A percentile compares a stretch with the other conserved stretches of the same genome.
phyloP scores from a whole-genome alignment of 1,140 invertebrate species.

The Pseudomyrmex pallidus region DNA sequence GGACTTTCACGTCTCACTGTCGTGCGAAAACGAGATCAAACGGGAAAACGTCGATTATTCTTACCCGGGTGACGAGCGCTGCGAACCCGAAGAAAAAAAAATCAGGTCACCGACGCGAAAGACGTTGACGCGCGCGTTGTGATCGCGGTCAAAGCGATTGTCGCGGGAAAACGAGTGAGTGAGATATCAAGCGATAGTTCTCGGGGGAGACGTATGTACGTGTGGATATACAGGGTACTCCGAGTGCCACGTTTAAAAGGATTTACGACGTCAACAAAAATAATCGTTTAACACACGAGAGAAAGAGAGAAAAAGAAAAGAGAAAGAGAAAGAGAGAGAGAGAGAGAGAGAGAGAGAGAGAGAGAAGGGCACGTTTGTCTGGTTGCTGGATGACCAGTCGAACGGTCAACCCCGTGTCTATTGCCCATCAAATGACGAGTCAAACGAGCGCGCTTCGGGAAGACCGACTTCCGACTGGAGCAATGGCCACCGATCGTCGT shows the following conservation, averaged over 20 bases:
- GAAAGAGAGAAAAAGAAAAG: not conserved
- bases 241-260: conserved; percentile 71
- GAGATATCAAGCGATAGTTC: conserved; percentile 76
- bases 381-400: conserved; percentile 66
- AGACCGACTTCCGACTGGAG: conserved; percentile 67
- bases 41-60: not conserved
- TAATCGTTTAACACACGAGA: conserved; percentile 75
- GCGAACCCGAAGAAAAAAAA: not conserved
- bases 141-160: conserved; percentile 64
- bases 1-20: not conserved
- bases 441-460: conserved; percentile 65
- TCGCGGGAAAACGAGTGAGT: conserved; percentile 62
- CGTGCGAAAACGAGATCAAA: conserved; percentile 8
- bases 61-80: not conserved
- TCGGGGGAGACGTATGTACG: conserved; percentile 59
- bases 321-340: conserved; percentile 5
- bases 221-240: conserved; percentile 64
- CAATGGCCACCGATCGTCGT: conserved; percentile 60
- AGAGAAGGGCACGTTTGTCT: conserved; percentile 52
- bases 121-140: conserved; percentile 10
- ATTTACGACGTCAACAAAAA: conserved; percentile 78
- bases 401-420: conserved; percentile 73
- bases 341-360: conserved; percentile 9
- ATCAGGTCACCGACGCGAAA: conserved; percentile 41
- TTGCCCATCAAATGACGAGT: conserved; percentile 73